Conservation (phyloP, 2,113 vertebrate species). For the Vulpes ferrilata region DNA sequence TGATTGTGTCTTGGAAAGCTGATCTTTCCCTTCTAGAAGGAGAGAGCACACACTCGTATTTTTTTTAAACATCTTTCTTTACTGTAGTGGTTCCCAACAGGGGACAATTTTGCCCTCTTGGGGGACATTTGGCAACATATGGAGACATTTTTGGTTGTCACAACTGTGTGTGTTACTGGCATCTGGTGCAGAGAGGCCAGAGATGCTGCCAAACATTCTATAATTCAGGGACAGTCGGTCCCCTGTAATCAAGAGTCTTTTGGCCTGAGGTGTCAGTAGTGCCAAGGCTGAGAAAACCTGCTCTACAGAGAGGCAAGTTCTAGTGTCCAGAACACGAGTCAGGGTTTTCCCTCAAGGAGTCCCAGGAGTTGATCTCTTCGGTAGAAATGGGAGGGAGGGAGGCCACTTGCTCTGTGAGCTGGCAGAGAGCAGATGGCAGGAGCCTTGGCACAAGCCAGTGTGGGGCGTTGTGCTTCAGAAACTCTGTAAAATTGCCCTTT, state of each 20-base stretch:
- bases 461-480: not conserved
- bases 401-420: rapidly evolving
- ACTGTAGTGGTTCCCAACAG: not conserved
- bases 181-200: not conserved
- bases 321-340: not conserved
- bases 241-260: not conserved
- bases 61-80: not conserved
- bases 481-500: not conserved
- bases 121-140: not conserved
- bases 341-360: not conserved
- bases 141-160: not conserved
- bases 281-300: not conserved
- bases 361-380: not conserved
- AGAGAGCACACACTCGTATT: not conserved
- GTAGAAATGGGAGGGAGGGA: not conserved
- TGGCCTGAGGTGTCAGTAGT: not conserved
- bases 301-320: not conserved
- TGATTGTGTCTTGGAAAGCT: not conserved
- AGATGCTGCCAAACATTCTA: not conserved
- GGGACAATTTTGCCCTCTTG: not conserved
- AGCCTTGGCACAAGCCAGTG: rapidly evolving
- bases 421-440: not conserved
- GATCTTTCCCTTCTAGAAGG: not conserved
- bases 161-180: not conserved
- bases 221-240: not conserved